Evolutionary conservation across 92 coral and sea anemone species (phyloP).

Genomic region (Epizoanthus illoricatus): DNA sequence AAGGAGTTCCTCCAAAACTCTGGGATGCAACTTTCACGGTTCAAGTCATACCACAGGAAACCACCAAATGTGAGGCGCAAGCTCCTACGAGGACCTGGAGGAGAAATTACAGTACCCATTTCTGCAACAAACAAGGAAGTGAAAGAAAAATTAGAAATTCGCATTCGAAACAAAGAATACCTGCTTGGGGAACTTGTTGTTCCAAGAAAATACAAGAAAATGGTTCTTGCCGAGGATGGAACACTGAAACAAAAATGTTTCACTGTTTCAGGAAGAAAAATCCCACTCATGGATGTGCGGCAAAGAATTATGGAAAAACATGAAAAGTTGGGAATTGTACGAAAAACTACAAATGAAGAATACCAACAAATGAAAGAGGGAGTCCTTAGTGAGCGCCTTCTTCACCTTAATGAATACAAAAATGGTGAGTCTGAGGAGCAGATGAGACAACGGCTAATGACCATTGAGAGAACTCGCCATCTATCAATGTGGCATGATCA

Average conservation of each 20-base stretch:
- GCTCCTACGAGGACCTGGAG: slow-evolving; percentile 6
- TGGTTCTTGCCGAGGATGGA: slow-evolving; percentile 21
- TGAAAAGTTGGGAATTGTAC: slow-evolving; percentile 28
- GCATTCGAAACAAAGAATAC: slow-evolving; percentile 10
- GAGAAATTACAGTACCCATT: slow-evolving; percentile 1
- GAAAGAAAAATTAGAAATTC: slow-evolving; percentile 8
- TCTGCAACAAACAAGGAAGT: slow-evolving; percentile 20
- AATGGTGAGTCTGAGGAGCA: slow-evolving; percentile 26
- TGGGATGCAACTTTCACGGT: slow-evolving; percentile 17
- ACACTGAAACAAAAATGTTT: slow-evolving; percentile 23
- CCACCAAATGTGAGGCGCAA: slow-evolving; percentile 11
- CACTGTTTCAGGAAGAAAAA: slow-evolving; percentile 41
- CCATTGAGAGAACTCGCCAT: slow-evolving; percentile 22
- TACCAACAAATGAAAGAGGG: slow-evolving; percentile 17
- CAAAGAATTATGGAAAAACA: slow-evolving; percentile 13
- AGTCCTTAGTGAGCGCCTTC: neutral
- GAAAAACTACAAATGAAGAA: slow-evolving; percentile 15
- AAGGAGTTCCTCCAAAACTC: slow-evolving; percentile 14
- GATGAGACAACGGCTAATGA: neutral
- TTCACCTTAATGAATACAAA: slow-evolving; percentile 16
- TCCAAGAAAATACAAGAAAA: slow-evolving; percentile 12
- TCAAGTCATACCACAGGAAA: slow-evolving; percentile 11
- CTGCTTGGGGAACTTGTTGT: slow-evolving; percentile 1
- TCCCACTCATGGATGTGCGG: slow-evolving; percentile 18
- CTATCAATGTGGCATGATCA: slow-evolving; percentile 47